These are phyloP conservation scores for Pogonocichla stellata DNA, from an alignment of 2,113 vertebrate genomes.

Conservation along the genomic window DNA sequence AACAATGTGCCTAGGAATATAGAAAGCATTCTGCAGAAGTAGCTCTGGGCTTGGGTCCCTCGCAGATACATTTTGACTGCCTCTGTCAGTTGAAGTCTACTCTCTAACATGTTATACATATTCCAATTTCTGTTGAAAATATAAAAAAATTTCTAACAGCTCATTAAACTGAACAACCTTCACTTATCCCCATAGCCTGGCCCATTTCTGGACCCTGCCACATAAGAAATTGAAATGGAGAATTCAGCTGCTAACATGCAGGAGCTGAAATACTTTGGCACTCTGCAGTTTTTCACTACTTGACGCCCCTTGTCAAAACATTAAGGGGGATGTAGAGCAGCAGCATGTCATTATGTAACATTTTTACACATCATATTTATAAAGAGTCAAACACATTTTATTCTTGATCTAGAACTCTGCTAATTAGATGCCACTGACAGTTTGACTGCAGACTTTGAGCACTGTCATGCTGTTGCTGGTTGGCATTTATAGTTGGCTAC, in stretches of 20 bases:
- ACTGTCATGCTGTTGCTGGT: conserved; percentile 28
- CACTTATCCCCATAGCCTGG: background rate
- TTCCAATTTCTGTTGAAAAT: background rate
- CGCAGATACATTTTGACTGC: background rate
- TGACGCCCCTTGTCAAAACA: conserved; percentile 63
- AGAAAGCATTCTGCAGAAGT: background rate
- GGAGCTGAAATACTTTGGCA: conserved; percentile 6
- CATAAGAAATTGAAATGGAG: background rate
- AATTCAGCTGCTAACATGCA: background rate
- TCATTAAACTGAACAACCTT: background rate
- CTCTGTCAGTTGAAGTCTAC: background rate
- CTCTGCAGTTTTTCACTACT: conserved; percentile 49
- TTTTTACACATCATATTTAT: conserved; percentile 69
- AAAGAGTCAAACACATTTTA: conserved; percentile 64
- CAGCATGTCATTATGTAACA: conserved; percentile 65
- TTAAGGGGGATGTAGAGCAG: conserved; percentile 51
- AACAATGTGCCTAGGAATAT: background rate
- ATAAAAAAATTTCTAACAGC: background rate
- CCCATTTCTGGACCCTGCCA: background rate
- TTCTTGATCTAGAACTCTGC: conserved; percentile 49
- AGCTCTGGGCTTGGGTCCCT: background rate
- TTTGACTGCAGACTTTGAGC: conserved; percentile 51
- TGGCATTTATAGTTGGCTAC: conserved; percentile 54
- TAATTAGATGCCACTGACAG: conserved; percentile 61
- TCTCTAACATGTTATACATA: background rate